These are phyloP conservation scores for Geopemphigus sp. DNA, from an alignment of 1,140 invertebrate genomes.

Conservation along the genomic window DNA sequence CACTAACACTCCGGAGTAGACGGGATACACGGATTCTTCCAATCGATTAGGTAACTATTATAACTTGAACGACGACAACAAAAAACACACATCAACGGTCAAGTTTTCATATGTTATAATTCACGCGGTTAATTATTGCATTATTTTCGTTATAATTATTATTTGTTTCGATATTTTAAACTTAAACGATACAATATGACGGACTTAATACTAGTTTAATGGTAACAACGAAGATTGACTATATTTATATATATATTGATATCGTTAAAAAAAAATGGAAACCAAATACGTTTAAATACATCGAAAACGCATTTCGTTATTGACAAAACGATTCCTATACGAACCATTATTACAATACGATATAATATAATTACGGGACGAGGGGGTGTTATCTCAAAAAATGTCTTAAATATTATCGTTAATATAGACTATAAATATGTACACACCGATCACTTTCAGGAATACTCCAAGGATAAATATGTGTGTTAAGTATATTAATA, in stretches of 20 bases:
- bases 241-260: constrained; percentile 31
- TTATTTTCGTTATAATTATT: background rate
- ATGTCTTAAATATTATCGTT: background rate
- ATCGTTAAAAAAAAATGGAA: too few relatives aligned
- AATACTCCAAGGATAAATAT: background rate
- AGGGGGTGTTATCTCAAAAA: background rate
- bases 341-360: too few relatives aligned
- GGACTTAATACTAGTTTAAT: background rate
- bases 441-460: background rate
- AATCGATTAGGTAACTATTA: too few relatives aligned
- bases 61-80: too few relatives aligned
- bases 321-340: background rate
- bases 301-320: too few relatives aligned
- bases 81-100: too few relatives aligned
- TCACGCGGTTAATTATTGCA: background rate
- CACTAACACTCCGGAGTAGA: too few relatives aligned
- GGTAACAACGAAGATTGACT: constrained; percentile 45
- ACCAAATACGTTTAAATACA: too few relatives aligned
- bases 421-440: background rate
- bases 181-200: constrained; percentile 13
- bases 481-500: background rate
- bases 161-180: constrained; percentile 2
- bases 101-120: background rate
- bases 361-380: background rate
- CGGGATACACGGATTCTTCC: too few relatives aligned